A percentile compares a stretch with the other conserved stretches of the same genome.
These are phyloP conservation scores for Acanthoscelides obtectus DNA, from an alignment of 2,888 invertebrate genomes.

Conservation along the genomic window DNA sequence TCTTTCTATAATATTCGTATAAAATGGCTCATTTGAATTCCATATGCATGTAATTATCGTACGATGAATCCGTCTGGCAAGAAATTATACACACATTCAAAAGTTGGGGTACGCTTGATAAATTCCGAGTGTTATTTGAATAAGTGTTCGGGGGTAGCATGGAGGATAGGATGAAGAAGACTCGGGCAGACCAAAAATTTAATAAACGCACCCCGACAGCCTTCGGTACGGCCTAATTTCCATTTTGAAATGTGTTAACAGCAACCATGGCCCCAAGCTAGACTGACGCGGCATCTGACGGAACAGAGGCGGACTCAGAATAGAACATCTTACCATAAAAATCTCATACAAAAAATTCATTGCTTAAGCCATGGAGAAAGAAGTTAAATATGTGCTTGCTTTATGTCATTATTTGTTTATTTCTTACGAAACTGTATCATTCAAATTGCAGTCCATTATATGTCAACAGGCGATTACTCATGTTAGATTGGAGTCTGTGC, in stretches of 20 bases:
- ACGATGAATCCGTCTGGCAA: neutral
- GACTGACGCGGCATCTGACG: slow-evolving; percentile 4
- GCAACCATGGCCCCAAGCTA: slow-evolving; percentile 28
- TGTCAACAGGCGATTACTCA: too few relatives aligned
- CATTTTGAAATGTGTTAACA: slow-evolving; percentile 37
- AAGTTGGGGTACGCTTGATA: slow-evolving; percentile 22
- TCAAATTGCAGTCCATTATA: too few relatives aligned
- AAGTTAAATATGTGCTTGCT: too few relatives aligned
- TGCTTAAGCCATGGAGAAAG: too few relatives aligned
- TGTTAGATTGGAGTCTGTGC: too few relatives aligned
- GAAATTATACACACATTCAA: neutral
- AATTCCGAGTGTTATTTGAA: slow-evolving; percentile 27
- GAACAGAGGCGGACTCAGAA: neutral
- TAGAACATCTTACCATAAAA: neutral
- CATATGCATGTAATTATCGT: too few relatives aligned
- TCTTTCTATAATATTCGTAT: too few relatives aligned
- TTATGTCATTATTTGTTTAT: too few relatives aligned
- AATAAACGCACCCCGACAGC: slow-evolving; percentile 29
- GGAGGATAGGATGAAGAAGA: slow-evolving; percentile 11
- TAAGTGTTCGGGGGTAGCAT: slow-evolving; percentile 27
- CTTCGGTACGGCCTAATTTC: slow-evolving; percentile 32
- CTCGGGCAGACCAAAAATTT: slow-evolving; percentile 32
- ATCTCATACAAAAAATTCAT: too few relatives aligned
- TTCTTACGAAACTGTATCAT: too few relatives aligned
- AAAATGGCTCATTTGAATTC: too few relatives aligned